Percentiles rank a stretch among this genome's conserved stretches.
phyloP scores from a whole-genome alignment of 2,797 vertebrate species.

The Syncerus caffer region DNA sequence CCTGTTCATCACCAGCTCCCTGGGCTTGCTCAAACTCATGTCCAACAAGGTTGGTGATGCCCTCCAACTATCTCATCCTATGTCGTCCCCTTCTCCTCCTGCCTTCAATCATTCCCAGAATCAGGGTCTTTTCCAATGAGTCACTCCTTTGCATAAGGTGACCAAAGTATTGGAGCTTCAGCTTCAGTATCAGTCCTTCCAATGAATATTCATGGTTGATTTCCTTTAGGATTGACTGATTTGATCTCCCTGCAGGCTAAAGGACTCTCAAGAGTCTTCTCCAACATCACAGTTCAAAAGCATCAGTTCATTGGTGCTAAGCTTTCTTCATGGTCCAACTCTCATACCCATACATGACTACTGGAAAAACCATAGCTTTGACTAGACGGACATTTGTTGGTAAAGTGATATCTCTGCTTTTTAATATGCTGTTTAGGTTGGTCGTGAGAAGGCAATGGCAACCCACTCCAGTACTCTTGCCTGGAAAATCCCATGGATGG shows the following conservation, averaged over 20 bases:
- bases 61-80: not conserved
- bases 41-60: not conserved
- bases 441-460: not conserved
- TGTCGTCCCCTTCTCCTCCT: rapidly evolving
- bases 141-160: not conserved
- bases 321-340: not conserved
- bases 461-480: no score
- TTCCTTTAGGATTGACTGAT: not conserved
- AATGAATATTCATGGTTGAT: not conserved
- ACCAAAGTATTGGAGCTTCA: not conserved
- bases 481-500: no score
- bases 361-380: not conserved
- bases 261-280: not conserved
- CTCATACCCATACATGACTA: not conserved
- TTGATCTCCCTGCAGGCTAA: not conserved
- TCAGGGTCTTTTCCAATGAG: not conserved
- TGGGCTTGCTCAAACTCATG: not conserved
- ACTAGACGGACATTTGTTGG: not conserved
- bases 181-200: not conserved
- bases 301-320: not conserved
- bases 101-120: not conserved
- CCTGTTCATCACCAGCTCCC: not conserved
- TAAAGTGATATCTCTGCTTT: not conserved
- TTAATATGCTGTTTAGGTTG: not conserved
- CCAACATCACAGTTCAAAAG: not conserved